These are phyloP conservation scores for Selenia dentaria DNA, from an alignment of 2,888 invertebrate species.

Conservation along the genomic window DNA sequence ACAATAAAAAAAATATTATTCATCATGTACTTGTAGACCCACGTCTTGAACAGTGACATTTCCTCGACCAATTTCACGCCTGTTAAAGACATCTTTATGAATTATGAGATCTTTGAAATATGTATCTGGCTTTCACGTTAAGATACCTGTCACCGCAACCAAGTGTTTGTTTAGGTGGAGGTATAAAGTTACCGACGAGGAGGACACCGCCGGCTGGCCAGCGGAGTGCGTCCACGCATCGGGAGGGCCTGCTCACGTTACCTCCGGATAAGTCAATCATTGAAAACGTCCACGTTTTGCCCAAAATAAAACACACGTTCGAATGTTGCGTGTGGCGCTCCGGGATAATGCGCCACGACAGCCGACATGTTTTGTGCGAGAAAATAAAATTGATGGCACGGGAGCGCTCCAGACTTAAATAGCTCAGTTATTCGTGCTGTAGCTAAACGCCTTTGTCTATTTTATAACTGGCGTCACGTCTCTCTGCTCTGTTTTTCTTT, in stretches of 20 bases:
- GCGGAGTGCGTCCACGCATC: slow-evolving; percentile 47
- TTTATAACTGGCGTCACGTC: slow-evolving; percentile 74
- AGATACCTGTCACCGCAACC: slow-evolving; percentile 63
- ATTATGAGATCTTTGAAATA: slow-evolving; percentile 44
- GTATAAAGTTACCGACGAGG: slow-evolving; percentile 60
- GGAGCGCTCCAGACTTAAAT: slow-evolving; percentile 77
- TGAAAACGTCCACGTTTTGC: slow-evolving; percentile 77
- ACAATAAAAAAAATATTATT: too few relatives aligned
- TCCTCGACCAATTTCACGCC: slow-evolving; percentile 39
- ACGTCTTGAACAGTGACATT: too few relatives aligned
- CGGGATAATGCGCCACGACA: slow-evolving; percentile 80
- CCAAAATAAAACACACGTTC: slow-evolving; percentile 78
- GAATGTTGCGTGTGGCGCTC: slow-evolving; percentile 80
- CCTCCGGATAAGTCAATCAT: slow-evolving; percentile 85
- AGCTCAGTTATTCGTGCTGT: slow-evolving; percentile 72
- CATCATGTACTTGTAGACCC: too few relatives aligned
- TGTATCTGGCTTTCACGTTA: slow-evolving; percentile 55
- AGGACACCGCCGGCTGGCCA: slow-evolving; percentile 34
- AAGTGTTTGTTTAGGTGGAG: slow-evolving; percentile 54
- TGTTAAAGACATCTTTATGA: slow-evolving; percentile 28
- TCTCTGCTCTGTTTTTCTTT: slow-evolving; percentile 56
- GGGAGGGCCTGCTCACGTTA: slow-evolving; percentile 79
- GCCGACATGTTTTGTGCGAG: slow-evolving; percentile 83
- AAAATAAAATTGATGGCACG: slow-evolving; percentile 83
- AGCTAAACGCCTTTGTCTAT: slow-evolving; percentile 81